Conservation (phyloP, 1,140 invertebrate species). For the Bilobella aurantiaca region DNA sequence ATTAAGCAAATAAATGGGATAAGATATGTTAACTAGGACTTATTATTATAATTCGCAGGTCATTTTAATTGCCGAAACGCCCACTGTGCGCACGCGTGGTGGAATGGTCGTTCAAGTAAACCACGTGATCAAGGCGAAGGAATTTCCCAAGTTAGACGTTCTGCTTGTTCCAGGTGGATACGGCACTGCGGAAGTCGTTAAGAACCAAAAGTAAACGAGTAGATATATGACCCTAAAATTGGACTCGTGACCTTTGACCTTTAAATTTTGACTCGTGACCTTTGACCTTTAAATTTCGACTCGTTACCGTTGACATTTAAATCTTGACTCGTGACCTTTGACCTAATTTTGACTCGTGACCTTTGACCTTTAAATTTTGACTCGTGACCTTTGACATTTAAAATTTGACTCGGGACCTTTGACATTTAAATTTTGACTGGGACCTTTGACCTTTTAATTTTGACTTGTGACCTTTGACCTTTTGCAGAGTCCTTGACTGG, state of each 20-base stretch:
- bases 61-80: too few species aligned
- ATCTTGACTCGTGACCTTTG: background rate
- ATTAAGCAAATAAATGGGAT: too few species aligned
- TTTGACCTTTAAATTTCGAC: too few species aligned
- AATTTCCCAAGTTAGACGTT: constrained; percentile 10
- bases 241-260: background rate
- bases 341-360: too few species aligned
- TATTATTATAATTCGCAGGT: too few species aligned
- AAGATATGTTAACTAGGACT: too few species aligned
- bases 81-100: too few species aligned
- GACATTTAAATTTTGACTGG: background rate
- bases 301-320: background rate
- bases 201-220: constrained; percentile 16
- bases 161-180: constrained; percentile 15
- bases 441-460: too few species aligned
- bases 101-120: too few species aligned
- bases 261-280: background rate
- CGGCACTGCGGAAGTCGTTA: background rate
- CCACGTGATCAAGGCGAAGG: background rate
- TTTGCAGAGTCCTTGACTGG: constrained; percentile 7
- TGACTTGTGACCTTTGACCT: background rate
- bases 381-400: background rate
- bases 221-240: too few species aligned
- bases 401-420: background rate
- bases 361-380: background rate